Evolutionary conservation across 2,888 invertebrate species (phyloP), one percentile per base, ranked within the genome.

Genomic region (Teleiodes luculella): DNA sequence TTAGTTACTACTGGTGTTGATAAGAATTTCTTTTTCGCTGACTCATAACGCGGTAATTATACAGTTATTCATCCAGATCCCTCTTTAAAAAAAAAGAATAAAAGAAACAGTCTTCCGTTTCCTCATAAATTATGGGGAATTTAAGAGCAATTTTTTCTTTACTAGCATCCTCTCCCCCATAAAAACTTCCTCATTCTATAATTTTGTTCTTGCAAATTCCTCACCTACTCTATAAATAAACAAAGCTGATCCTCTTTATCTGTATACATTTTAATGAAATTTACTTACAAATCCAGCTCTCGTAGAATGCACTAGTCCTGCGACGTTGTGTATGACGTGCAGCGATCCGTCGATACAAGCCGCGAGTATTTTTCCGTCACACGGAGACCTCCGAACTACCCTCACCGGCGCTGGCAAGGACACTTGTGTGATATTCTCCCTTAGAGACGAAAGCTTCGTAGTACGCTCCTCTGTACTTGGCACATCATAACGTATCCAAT

Each of bases 331-430:
- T 66, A 96, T 92, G 20, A 97, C 83, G 37, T 95, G 95, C 58
- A 98, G 81, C 2, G 96, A 94, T 4, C 95, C 95, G 84, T 97
- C 97, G 48, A 95, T 94, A 70, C 97, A 97, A 7, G 96, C 96
- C 43, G 96, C 80, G 24, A 97, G 83, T 7, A 97, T 83, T 66
- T 94, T 93, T 67, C 94, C 92, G 77, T 94, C 94, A 70, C 94
- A 92, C 0, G 92, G 92, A 59, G 63, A 78, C 7, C 77, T 74
- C 0, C 74, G 66, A 50, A 66, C 76, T 7, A 63, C 59, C 0
- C 82, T 74, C 56, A 75, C 83, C 6, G 69, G 90, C 82, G 81
- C 92, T 88, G 60, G 94, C 92, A 39, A 10, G 13, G 10, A 10
- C 14, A 14, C 36, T 6, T 13, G 5, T 0, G 36, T 14, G 14